A percentile compares a stretch with the other conserved stretches of the same genome.
phyloP scores from a whole-genome alignment of 2,797 vertebrate species.

The Dipus sagitta region DNA sequence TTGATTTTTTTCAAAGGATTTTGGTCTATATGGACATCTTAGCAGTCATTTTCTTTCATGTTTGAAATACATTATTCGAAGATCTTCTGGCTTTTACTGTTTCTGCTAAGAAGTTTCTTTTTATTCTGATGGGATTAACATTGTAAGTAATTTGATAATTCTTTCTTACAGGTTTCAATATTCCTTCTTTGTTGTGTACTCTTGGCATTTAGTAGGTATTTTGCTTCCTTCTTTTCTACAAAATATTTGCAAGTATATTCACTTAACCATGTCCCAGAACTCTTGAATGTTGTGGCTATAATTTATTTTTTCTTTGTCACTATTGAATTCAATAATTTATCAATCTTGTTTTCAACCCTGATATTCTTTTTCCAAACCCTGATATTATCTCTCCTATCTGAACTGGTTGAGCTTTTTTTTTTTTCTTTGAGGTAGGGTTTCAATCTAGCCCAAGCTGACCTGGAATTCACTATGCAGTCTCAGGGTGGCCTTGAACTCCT shows the following conservation, averaged over 20 bases:
- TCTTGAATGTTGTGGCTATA: neutral
- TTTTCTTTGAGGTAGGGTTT: too few species aligned
- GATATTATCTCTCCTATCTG: neutral
- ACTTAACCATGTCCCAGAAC: neutral
- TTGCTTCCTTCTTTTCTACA: neutral
- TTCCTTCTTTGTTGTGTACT: too few species aligned
- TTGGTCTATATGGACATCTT: neutral
- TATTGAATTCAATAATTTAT: neutral
- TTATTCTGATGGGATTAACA: neutral
- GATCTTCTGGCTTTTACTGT: too few species aligned
- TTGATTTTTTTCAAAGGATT: neutral
- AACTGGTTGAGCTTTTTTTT: neutral
- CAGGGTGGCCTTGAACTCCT: too few species aligned
- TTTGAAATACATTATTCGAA: too few species aligned
- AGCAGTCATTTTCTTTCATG: too few species aligned
- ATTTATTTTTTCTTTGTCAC: neutral
- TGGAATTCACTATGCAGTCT: too few species aligned
- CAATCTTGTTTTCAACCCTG: neutral
- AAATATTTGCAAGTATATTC: neutral
- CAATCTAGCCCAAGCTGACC: too few species aligned
- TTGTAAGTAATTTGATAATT: too few species aligned
- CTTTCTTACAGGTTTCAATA: too few species aligned
- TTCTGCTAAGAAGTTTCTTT: neutral
- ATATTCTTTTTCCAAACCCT: neutral
- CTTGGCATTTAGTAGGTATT: neutral